Evolutionary conservation across 2,113 vertebrate species (phyloP).

Genomic region (Bothrops jararaca): DNA sequence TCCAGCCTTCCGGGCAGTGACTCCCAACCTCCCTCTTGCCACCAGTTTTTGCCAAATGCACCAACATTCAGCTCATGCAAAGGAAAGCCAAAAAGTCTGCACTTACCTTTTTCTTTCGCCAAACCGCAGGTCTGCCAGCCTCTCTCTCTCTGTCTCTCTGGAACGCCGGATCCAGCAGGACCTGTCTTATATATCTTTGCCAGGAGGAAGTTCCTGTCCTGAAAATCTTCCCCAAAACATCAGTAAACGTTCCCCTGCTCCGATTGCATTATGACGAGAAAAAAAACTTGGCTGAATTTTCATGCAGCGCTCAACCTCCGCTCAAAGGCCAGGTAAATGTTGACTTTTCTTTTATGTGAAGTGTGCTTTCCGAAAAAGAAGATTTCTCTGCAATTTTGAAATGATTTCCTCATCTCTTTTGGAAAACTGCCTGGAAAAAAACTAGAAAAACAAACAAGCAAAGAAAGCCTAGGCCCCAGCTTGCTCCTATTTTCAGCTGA

Average conservation of each 20-base stretch:
- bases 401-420: neutral
- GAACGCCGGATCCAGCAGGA: rapidly evolving
- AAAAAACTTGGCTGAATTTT: neutral
- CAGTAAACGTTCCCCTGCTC: neutral
- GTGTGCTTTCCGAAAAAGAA: neutral
- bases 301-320: neutral
- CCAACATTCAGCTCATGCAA: too few relatives aligned
- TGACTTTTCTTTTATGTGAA: neutral
- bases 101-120: neutral
- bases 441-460: too few relatives aligned
- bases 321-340: neutral
- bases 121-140: neutral
- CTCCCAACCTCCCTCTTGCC: too few relatives aligned
- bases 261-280: neutral
- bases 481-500: too few relatives aligned
- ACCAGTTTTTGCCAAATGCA: neutral
- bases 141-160: neutral
- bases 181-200: too few relatives aligned
- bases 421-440: neutral
- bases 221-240: neutral
- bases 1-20: too few relatives aligned
- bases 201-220: neutral
- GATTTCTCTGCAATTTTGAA: neutral
- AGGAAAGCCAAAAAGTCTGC: neutral
- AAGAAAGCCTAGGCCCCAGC: too few relatives aligned